A percentile compares a stretch with the other conserved stretches of the same genome.
These are phyloP conservation scores for Scortum barcoo DNA, from an alignment of 2,113 vertebrate species.

Conservation along the genomic window DNA sequence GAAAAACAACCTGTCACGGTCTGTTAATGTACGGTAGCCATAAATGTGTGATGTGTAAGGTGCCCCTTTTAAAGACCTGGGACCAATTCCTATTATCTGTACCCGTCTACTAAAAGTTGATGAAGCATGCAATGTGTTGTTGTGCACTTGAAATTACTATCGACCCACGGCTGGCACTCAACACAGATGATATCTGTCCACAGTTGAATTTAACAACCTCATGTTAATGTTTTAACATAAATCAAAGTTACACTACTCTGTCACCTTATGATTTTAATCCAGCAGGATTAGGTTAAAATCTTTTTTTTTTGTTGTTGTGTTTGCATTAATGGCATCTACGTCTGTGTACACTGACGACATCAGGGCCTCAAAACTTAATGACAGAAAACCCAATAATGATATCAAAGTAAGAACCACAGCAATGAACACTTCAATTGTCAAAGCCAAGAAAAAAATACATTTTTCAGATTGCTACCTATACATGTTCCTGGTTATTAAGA, in stretches of 20 bases:
- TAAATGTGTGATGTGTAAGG: constrained; percentile 45
- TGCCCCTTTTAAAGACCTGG: constrained; percentile 37
- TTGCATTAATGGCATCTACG: no score
- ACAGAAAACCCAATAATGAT: neutral
- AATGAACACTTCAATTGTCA: neutral
- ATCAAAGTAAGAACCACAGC: neutral
- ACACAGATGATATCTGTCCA: neutral
- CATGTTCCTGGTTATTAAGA: neutral
- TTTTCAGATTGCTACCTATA: neutral
- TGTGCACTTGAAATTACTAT: constrained; percentile 33
- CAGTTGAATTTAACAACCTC: constrained; percentile 12
- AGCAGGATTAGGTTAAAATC: neutral
- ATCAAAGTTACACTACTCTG: neutral
- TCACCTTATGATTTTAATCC: neutral
- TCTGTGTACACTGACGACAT: neutral
- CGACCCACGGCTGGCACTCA: neutral
- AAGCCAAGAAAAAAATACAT: neutral
- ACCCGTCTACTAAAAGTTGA: constrained; percentile 41
- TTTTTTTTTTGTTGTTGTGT: neutral
- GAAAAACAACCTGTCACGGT: constrained; percentile 23
- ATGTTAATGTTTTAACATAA: neutral
- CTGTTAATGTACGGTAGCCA: constrained; percentile 25
- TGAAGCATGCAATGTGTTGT: constrained; percentile 28
- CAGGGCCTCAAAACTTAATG: neutral
- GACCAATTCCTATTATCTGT: constrained; percentile 43